Evolutionary conservation across 2,888 invertebrate genomes (phyloP), one percentile per base, ranked within the genome.

Genomic region (Heteromurus nitidus): DNA sequence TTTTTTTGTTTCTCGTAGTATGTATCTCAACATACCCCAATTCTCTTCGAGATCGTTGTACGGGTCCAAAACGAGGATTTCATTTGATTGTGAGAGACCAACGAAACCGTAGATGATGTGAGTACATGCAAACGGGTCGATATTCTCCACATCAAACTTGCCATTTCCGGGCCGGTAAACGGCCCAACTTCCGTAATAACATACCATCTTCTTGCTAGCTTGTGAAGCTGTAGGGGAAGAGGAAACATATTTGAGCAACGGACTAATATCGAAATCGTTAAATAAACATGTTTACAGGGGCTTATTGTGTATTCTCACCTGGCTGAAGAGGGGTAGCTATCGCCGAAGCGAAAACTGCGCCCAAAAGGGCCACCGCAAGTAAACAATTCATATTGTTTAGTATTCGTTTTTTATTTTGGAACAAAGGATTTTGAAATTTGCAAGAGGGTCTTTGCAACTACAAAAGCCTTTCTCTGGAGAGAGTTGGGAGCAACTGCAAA

Each of bases 161-260:
- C 95, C 95, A 64, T 90, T 88, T 0, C 91, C 92, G 0, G 88
- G 88, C 42, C 95, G 91, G 87, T 95, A 94, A 0, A 92, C 92
- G 0, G 95, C 91, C 95, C 95, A 95, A 13, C 93, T 92, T 1
- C 94, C 94, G 85, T 92, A 93, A 89, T 95, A 95, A 87, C 95
- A 95, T 0, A 94, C 91, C 0, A 95, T 89, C 82, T 91, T 90
- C 84, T 92, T 85, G 0, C 7, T 9, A 36, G 5, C 36, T 36
- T n/a, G n/a, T n/a, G n/a, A n/a, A n/a, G n/a, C n/a, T n/a, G n/a
- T n/a, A n/a, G n/a, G n/a, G n/a, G n/a, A n/a, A n/a, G n/a, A n/a
- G n/a, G n/a, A n/a, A n/a, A n/a, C n/a, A n/a, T n/a, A n/a, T n/a
- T n/a, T n/a, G n/a, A n/a, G n/a, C n/a, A n/a, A n/a, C n/a, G n/a